phyloP scores from a whole-genome alignment of 2,113 vertebrate genomes.

The Mus spicilegus region DNA sequence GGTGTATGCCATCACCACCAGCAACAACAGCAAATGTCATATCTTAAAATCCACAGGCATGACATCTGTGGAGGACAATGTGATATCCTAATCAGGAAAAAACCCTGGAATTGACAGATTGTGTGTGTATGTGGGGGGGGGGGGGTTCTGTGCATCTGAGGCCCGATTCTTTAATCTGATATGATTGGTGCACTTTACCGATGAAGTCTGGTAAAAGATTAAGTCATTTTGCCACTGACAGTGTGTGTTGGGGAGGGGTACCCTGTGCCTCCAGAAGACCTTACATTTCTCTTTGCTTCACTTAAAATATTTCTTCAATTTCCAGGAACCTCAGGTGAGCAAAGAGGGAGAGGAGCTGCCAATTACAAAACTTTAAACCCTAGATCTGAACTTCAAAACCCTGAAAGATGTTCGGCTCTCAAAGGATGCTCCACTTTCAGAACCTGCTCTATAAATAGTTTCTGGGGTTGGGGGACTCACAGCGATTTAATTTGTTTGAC shows the following conservation, averaged over 20 bases:
- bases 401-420: slow-evolving; percentile 59
- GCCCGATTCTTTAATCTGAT: not conserved
- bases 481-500: slow-evolving; percentile 3
- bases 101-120: slow-evolving; percentile 33
- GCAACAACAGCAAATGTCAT: not conserved
- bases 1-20: not conserved
- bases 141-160: not conserved
- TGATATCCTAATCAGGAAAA: slow-evolving; percentile 12
- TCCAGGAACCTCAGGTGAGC: slow-evolving; percentile 22
- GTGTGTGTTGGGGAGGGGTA: not conserved
- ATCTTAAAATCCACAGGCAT: not conserved
- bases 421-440: slow-evolving; percentile 67
- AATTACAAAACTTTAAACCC: slow-evolving; percentile 30
- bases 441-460: slow-evolving; percentile 60
- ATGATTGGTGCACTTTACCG: not conserved
- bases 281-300: not conserved
- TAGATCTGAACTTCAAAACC: slow-evolving; percentile 45
- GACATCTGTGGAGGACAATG: not conserved
- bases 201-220: slow-evolving; percentile 17
- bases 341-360: not conserved
- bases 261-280: not conserved
- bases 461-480: not conserved
- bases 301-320: slow-evolving; percentile 36
- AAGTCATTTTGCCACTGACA: not conserved
- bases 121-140: not conserved